Conservation (phyloP, 2,888 invertebrate species). For the Amphiduros pacificus region DNA sequence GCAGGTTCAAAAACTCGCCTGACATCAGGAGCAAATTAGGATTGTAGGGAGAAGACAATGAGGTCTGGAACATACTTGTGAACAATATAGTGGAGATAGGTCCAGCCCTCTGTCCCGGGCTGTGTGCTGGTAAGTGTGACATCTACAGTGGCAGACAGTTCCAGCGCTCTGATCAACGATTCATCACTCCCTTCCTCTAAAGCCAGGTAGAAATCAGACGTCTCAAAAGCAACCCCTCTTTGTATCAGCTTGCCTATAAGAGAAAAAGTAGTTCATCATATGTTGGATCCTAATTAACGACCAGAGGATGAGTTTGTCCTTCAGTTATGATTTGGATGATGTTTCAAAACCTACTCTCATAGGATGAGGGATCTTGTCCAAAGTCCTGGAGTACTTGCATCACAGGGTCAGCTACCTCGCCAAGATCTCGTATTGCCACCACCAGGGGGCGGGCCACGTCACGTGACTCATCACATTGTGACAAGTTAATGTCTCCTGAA, state of each 20-base stretch:
- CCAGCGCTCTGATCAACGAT: slow-evolving; percentile 28
- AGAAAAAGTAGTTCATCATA: too few relatives aligned
- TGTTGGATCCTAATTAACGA: not conserved
- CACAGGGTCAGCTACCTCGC: slow-evolving; percentile 20
- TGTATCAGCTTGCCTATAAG: slow-evolving; percentile 19
- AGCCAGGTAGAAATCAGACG: slow-evolving; percentile 29
- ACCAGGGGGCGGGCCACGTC: slow-evolving; percentile 33
- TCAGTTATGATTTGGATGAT: not conserved
- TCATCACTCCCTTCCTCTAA: slow-evolving; percentile 27
- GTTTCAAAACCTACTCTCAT: slow-evolving; percentile 23
- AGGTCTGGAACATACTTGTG: slow-evolving; percentile 28
- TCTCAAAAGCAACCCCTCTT: slow-evolving; percentile 29
- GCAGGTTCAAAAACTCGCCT: too few relatives aligned
- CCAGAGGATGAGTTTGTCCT: not conserved
- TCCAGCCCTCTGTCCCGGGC: slow-evolving; percentile 31
- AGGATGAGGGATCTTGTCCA: slow-evolving; percentile 24
- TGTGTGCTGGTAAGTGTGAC: slow-evolving; percentile 27
- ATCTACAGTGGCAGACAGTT: slow-evolving; percentile 24
- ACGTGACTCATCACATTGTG: slow-evolving; percentile 29
- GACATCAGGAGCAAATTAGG: too few relatives aligned
- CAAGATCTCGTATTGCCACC: slow-evolving; percentile 33
- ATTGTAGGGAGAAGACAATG: too few relatives aligned
- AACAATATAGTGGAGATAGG: slow-evolving; percentile 35
- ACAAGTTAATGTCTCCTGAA: slow-evolving; percentile 18
- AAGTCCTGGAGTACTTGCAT: slow-evolving; percentile 26